Evolutionary conservation across 2,888 invertebrate genomes (phyloP).

Genomic region (Elaeidobius kamerunicus): DNA sequence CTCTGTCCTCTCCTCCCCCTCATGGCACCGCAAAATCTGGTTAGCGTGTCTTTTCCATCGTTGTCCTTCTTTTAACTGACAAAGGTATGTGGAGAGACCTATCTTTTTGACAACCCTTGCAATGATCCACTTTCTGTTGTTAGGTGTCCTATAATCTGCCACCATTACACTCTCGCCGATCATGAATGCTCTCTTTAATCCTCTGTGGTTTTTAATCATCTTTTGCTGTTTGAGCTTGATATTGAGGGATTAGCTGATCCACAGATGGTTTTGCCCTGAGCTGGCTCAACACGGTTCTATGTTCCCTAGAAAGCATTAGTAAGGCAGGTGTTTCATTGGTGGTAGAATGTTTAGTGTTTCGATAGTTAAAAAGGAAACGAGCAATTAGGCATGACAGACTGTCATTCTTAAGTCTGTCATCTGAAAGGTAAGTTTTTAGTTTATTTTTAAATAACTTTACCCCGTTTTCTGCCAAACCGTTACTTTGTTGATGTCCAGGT

Average conservation of each 20-base stretch:
- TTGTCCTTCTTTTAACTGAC: slow-evolving; percentile 8
- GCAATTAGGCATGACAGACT: background rate
- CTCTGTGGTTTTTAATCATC: slow-evolving; percentile 2
- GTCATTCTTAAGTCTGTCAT: background rate
- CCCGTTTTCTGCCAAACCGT: slow-evolving; percentile 3
- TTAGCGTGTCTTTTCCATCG: slow-evolving; percentile 22
- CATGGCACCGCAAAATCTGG: slow-evolving; percentile 19
- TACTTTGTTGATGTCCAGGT: slow-evolving; percentile 6
- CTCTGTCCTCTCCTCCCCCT: slow-evolving; percentile 3
- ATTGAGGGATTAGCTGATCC: slow-evolving; percentile 3
- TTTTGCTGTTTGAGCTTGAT: slow-evolving; percentile 6
- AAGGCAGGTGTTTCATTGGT: slow-evolving; percentile 2
- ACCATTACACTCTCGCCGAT: slow-evolving; percentile 20
- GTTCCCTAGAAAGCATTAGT: slow-evolving; percentile 3
- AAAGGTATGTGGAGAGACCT: slow-evolving; percentile 19
- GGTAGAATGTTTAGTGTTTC: slow-evolving; percentile 3
- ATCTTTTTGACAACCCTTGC: slow-evolving; percentile 17
- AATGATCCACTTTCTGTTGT: slow-evolving; percentile 19
- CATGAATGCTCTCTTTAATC: slow-evolving; percentile 12
- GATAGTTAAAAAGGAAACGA: slow-evolving; percentile 4
- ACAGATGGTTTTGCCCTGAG: slow-evolving; percentile 1
- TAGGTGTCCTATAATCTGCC: slow-evolving; percentile 19
- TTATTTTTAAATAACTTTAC: slow-evolving; percentile 7
- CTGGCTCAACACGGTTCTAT: slow-evolving; percentile 4
- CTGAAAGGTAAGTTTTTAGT: background rate